Base-by-base conservation (phyloP, 2,888 invertebrate genomes). In the Lamellibrachia columna region DNA sequence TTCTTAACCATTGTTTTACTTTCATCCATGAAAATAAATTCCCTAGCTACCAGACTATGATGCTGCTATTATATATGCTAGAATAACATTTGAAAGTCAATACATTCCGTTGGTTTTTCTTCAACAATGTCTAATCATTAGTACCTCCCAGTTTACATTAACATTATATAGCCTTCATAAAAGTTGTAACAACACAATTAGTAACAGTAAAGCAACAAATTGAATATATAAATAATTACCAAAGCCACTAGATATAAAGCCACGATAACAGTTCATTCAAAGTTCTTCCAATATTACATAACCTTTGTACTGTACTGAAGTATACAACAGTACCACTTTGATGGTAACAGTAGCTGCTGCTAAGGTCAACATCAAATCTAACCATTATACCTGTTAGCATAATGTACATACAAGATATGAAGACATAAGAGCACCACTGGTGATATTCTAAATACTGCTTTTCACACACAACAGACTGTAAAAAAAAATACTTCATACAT, bases 361-460 rank as follows among this genome's bases (percentile, higher is more conserved):
- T 58, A 58, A 58, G 58, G 75, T 75, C 75, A 75, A 75, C 75
- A 75, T 75, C 75, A 75, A 75, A 75, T 75, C 75, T 75, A 75
- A 15, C 75, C 2, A n/a, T 22, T 75, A 15, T 75, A 75, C 75
- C 75, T 75, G 75, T n/a, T 75, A n/a, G 22, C 75, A 75, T 15
- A 15, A n/a, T 75, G 75, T 75, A 75, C n/a, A 15, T 15, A 75
- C 75, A 75, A 15, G n/a, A 75, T 75, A 75, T 15, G 22, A 75
- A 75, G 75, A 22, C 75, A 75, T 22, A 22, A 75, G 22, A 75
- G 75, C 22, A 75, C 75, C 75, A 75, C 75, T 75, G 75, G 75
- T 75, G 75, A 75, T 22, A 75, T 75, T 75, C 15, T 75, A 22
- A 22, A 75, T 75, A 75, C 75, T 75, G 75, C 15, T 15, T n/a